Percentiles rank a stretch among this genome's conserved stretches.
phyloP scores from a whole-genome alignment of 2,888 invertebrate genomes.

The Conomelus anceps region DNA sequence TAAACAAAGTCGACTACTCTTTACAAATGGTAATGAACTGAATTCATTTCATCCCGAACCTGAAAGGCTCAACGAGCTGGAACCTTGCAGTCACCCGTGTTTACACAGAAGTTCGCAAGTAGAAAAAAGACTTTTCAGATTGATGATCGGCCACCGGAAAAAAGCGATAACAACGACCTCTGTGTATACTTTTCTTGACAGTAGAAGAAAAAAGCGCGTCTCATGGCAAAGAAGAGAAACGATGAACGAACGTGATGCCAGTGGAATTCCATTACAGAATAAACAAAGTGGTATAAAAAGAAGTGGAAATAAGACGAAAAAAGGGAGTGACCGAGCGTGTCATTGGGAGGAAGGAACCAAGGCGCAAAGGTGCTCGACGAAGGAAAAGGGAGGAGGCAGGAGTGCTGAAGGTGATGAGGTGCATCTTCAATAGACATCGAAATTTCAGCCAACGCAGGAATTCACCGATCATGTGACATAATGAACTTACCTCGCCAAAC shows the following conservation, averaged over 20 bases:
- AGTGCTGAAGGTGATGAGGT: background rate
- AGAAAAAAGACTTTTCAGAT: background rate
- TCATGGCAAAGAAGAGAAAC: background rate
- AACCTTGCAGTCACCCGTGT: background rate
- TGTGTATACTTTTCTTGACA: background rate
- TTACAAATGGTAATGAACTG: background rate
- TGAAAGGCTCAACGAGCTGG: background rate
- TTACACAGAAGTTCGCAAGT: background rate
- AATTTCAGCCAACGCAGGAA: background rate
- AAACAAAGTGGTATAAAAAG: background rate
- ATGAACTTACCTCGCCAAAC: background rate
- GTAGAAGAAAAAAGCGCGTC: too few species aligned
- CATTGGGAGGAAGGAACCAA: background rate
- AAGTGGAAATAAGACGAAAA: background rate
- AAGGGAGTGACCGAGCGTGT: background rate
- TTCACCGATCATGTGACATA: background rate
- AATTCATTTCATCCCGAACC: background rate
- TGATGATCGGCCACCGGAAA: background rate
- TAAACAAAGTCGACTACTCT: background rate
- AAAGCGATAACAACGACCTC: background rate
- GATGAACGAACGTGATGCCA: background rate
- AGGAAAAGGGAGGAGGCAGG: background rate
- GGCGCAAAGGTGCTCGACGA: background rate
- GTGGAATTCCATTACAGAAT: background rate
- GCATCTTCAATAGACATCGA: background rate